These are phyloP conservation scores for Zapus hudsonius DNA, from an alignment of 2,113 vertebrate species.

Conservation along the genomic window DNA sequence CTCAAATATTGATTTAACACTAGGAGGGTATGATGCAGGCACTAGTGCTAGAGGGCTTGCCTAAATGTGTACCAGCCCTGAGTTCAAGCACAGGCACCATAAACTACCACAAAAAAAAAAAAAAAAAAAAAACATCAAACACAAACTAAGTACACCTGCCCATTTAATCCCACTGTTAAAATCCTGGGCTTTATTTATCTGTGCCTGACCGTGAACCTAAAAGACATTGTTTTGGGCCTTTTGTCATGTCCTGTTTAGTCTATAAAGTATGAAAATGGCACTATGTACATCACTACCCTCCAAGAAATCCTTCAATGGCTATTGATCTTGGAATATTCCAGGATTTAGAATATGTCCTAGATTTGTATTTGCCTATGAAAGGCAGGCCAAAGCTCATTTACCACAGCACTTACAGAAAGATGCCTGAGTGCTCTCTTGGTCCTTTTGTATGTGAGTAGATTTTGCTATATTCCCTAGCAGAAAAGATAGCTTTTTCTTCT, in stretches of 20 bases:
- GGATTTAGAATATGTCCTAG: not conserved
- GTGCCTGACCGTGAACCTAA: not conserved
- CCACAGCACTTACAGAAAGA: not conserved
- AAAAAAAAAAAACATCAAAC: not conserved
- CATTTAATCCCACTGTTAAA: constrained; percentile 11
- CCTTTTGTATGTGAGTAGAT: not conserved
- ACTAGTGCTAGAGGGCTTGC: not conserved
- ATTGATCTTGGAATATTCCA: not conserved
- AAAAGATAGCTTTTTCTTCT: not conserved
- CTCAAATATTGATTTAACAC: not conserved
- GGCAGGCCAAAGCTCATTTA: not conserved
- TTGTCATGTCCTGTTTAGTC: not conserved
- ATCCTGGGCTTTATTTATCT: not conserved
- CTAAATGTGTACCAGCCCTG: no score
- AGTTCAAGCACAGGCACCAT: not conserved
- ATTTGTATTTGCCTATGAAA: not conserved
- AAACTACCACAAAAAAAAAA: not conserved
- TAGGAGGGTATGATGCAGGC: not conserved
- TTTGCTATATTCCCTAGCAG: not conserved
- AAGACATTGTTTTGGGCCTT: not conserved
- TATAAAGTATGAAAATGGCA: not conserved
- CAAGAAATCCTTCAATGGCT: not conserved
- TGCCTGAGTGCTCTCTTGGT: not conserved
- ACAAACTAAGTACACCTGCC: not conserved
- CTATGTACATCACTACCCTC: not conserved